Evolutionary conservation across 2,113 vertebrate species (phyloP).

Genomic region (Halcyon malimbica): DNA sequence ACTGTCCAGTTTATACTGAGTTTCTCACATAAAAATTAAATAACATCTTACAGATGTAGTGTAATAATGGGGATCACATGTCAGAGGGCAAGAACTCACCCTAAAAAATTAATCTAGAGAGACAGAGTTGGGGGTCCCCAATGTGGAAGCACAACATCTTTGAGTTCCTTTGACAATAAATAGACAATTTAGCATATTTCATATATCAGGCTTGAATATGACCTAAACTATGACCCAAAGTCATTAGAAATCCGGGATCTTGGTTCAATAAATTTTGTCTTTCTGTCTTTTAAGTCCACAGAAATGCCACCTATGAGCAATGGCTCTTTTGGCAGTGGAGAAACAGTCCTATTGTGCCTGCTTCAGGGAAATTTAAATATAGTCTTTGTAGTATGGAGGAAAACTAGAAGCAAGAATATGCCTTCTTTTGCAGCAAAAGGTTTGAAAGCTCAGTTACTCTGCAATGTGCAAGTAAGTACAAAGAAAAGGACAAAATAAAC

Average conservation of each 20-base stretch:
- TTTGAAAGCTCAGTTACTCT: neutral
- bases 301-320: neutral
- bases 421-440: neutral
- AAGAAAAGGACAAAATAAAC: neutral
- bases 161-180: neutral
- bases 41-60: neutral
- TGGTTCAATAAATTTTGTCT: neutral
- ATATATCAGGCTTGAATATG: neutral
- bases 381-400: neutral
- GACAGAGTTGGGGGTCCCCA: neutral
- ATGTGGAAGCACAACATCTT: accelerated
- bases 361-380: neutral
- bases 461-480: neutral
- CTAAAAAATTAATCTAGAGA: neutral
- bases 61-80: neutral
- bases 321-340: neutral
- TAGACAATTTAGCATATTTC: neutral
- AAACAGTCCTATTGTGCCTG: neutral
- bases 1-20: neutral
- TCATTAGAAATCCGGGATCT: neutral
- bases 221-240: neutral
- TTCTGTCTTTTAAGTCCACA: neutral
- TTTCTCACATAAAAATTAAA: neutral
- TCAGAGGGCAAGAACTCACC: neutral
- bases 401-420: neutral